Evolutionary conservation across 2,888 invertebrate genomes (phyloP).

Genomic region (Melieria picta): DNA sequence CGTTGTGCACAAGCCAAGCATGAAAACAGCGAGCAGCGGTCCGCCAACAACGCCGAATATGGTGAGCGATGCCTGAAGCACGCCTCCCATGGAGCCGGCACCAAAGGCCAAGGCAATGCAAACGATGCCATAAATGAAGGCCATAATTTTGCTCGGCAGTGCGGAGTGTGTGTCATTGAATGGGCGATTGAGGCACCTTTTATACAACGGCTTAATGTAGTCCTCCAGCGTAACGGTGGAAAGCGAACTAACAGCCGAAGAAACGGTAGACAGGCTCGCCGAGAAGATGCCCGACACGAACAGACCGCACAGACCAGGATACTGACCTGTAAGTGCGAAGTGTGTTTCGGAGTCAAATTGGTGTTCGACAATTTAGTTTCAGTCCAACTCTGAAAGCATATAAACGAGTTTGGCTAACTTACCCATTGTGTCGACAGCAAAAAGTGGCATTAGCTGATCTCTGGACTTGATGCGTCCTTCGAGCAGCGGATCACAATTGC

Average conservation of each 20-base stretch:
- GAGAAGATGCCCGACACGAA: conserved; percentile 93
- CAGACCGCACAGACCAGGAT: conserved; percentile 86
- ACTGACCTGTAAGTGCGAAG: conserved; percentile 56
- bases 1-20: conserved; percentile 84
- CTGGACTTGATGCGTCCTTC: conserved; percentile 71
- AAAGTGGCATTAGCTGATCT: conserved; percentile 85
- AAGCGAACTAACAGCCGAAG: conserved; percentile 89
- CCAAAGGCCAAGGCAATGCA: conserved; percentile 85
- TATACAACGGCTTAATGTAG: conserved; percentile 74
- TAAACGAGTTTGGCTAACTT: conserved; percentile 22
- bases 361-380: not conserved
- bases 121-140: conserved; percentile 77
- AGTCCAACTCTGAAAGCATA: too few species aligned
- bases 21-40: conserved; percentile 83
- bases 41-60: conserved; percentile 90
- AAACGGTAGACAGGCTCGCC: conserved; percentile 90
- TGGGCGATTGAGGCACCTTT: conserved; percentile 62
- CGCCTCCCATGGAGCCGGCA: conserved; percentile 83
- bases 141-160: conserved; percentile 74
- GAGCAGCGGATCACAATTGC: conserved; percentile 81
- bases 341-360: not conserved
- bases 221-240: conserved; percentile 92
- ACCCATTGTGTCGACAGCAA: conserved; percentile 80
- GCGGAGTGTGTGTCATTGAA: conserved; percentile 67
- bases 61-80: conserved; percentile 84